A percentile compares a stretch with the other conserved stretches of the same genome.
Conservation (phyloP, 2,888 invertebrate genomes). For the Platerodrilus igneus region DNA sequence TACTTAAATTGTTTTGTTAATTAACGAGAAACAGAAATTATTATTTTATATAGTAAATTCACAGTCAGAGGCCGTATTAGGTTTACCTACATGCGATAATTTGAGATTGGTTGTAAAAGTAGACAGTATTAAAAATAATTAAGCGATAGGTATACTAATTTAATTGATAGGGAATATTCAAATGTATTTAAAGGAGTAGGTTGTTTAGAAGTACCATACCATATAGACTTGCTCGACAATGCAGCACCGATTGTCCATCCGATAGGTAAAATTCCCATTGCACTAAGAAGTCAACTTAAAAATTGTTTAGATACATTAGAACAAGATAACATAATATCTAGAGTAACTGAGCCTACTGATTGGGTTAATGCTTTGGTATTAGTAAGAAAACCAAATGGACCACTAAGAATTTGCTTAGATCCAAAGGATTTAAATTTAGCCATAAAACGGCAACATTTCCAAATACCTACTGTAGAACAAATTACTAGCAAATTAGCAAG, state of each 20-base stretch:
- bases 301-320: slow-evolving; percentile 19
- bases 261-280: slow-evolving; percentile 24
- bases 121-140: slow-evolving; percentile 4
- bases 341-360: slow-evolving; percentile 6
- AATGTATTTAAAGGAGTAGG: slow-evolving; percentile 28
- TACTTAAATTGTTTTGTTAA: slow-evolving; percentile 14
- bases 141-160: background rate
- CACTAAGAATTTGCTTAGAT: slow-evolving; percentile 8
- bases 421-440: slow-evolving; percentile 8
- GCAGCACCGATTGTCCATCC: slow-evolving; percentile 19
- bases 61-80: background rate
- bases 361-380: slow-evolving; percentile 10
- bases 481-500: slow-evolving; percentile 4
- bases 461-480: slow-evolving; percentile 8
- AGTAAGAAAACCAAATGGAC: slow-evolving; percentile 3
- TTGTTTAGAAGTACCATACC: slow-evolving; percentile 19
- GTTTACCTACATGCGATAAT: slow-evolving; percentile 4
- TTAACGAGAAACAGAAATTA: background rate
- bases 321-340: slow-evolving; percentile 22
- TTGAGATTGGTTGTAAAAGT: slow-evolving; percentile 15
- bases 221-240: slow-evolving; percentile 16
- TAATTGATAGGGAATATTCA: slow-evolving; percentile 13
- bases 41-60: slow-evolving; percentile 15
- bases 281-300: slow-evolving; percentile 22
- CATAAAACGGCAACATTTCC: slow-evolving; percentile 11